phyloP scores from a whole-genome alignment of 2,113 vertebrate genomes.

The Sylvia atricapilla region DNA sequence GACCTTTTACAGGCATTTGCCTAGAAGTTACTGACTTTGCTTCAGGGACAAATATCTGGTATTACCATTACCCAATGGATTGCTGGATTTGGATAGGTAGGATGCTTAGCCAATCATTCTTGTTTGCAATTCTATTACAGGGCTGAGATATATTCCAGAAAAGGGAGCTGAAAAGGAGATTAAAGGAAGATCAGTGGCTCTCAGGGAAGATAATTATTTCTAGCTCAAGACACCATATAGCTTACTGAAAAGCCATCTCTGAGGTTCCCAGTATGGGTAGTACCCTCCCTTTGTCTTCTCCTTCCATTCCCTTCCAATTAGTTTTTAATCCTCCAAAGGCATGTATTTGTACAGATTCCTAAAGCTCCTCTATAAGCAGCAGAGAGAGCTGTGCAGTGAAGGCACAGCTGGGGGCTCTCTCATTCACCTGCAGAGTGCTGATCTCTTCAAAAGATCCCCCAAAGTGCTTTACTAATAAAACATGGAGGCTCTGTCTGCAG shows the following conservation, averaged over 20 bases:
- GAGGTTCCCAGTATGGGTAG: background rate
- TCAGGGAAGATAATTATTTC: slow-evolving; percentile 35
- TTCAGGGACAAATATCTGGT: background rate
- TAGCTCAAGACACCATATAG: background rate
- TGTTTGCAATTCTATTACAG: background rate
- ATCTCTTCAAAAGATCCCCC: background rate
- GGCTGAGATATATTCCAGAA: background rate
- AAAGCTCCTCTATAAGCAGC: background rate
- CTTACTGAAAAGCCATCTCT: background rate
- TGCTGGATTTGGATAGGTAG: background rate
- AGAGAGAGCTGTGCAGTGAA: background rate
- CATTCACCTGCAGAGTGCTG: background rate
- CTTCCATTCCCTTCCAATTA: slow-evolving; percentile 5
- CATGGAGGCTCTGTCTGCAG: background rate
- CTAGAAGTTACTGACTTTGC: background rate
- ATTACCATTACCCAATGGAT: background rate
- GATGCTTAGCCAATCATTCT: background rate
- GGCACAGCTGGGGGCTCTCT: background rate
- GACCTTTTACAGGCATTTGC: background rate
- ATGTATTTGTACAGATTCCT: background rate
- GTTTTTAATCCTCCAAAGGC: slow-evolving; percentile 4
- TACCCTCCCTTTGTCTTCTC: background rate
- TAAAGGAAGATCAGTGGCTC: slow-evolving; percentile 30
- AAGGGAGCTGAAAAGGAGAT: slow-evolving; percentile 7
- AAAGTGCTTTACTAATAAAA: background rate